Percentiles rank a stretch among this genome's conserved stretches.
phyloP scores from a whole-genome alignment of 1,140 invertebrate species.

The Frieseomelitta varia region DNA sequence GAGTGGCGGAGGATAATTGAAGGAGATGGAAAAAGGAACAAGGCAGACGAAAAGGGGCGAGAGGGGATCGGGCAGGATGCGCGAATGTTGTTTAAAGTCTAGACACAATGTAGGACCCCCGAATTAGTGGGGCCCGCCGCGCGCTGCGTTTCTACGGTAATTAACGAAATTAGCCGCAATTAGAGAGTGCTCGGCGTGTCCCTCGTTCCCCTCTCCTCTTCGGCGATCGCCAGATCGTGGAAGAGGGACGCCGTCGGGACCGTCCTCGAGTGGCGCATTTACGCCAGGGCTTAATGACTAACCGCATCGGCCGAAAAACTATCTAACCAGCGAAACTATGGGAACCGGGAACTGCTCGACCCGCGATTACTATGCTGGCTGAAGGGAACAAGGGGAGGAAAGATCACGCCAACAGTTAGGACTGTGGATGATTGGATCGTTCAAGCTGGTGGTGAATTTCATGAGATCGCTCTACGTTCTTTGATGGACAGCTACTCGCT shows the following conservation, averaged over 20 bases:
- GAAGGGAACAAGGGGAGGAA: neutral
- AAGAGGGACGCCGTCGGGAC: neutral
- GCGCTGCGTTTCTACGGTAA: conserved; percentile 71
- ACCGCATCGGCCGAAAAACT: conserved; percentile 56
- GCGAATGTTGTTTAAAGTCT: conserved; percentile 81
- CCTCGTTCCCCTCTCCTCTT: conserved; percentile 19
- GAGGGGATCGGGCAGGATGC: conserved; percentile 57
- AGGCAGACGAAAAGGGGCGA: conserved; percentile 24
- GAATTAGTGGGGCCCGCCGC: conserved; percentile 75
- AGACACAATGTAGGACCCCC: conserved; percentile 79
- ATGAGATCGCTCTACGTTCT: conserved; percentile 19
- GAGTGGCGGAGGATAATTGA: conserved; percentile 49
- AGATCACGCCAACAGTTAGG: neutral
- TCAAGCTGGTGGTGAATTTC: conserved; percentile 6
- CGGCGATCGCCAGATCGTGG: neutral
- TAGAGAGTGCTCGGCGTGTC: conserved; percentile 70
- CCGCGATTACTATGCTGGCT: conserved; percentile 38
- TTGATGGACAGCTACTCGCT: too few species aligned
- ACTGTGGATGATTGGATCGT: conserved; percentile 36
- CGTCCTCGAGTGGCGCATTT: conserved; percentile 57
- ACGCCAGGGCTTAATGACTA: conserved; percentile 70
- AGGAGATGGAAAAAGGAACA: conserved; percentile 33
- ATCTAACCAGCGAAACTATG: conserved; percentile 60
- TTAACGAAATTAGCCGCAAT: conserved; percentile 81
- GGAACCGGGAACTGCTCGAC: conserved; percentile 37